Base-by-base conservation (phyloP, 1,140 invertebrate species). In the Zaprionus nigranus region DNA sequence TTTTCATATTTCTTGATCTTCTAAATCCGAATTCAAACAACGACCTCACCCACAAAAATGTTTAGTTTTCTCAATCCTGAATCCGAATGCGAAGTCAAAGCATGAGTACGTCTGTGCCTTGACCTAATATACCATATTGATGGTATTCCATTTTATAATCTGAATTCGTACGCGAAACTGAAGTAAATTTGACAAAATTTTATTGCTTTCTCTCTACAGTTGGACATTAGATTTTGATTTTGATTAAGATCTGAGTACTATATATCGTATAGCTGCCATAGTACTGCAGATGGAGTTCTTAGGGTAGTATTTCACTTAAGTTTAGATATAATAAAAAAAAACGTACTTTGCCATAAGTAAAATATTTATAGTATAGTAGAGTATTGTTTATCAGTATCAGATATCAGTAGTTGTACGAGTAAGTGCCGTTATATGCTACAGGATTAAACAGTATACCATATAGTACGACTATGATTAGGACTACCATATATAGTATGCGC, bases 371-470 rank as follows among this genome's bases (percentile, higher is more conserved):
- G 28, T 34, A 11, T 34, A 34, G 30, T 38, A 15, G 22, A 51
- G 46, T 51, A 51, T 51, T 49, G 60, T 62, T 49, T n/a, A 64
- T 38, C 51, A 64, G 36, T n/a, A 64, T 38, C 51, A 64, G 36
- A 59, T 36, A 65, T 54, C 36, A 43, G 38, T 66, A 53, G 38
- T 72, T 66, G 62, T 65, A 64, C 63, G 46, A 59, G 43, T 74
- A 51, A 58, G 72, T 75, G 66, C 66, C 58, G 17, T 58, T 70
- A 75, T 68, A 75, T 68, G 65, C 72, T 75, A 75, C 66, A 75
- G 36, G 63, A 34, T 51, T 74, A 74, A 68, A 74, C 57, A 68
- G 26, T 68, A 60, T n/a, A n/a, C n/a, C n/a, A n/a, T 61, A 34
- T 34, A 34, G 30, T 34, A 40, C 11, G 17, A 20, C 67, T 75